phyloP scores from a whole-genome alignment of 1,140 invertebrate genomes.

The Aradophagus sp. region DNA sequence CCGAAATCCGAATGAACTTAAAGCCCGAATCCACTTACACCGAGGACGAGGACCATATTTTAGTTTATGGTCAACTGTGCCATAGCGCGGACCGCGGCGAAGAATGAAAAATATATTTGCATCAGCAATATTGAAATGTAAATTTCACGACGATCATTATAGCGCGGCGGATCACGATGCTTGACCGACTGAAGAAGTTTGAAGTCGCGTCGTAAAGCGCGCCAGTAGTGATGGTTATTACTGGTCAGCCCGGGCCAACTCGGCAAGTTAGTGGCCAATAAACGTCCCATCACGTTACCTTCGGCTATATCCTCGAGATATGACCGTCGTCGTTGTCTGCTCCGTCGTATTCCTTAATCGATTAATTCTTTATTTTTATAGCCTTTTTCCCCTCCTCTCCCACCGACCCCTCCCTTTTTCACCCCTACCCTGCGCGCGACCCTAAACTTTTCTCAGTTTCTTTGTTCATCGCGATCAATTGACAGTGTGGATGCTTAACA shows the following conservation, averaged over 20 bases:
- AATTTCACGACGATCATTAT: constrained; percentile 35
- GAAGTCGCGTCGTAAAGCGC: constrained; percentile 62
- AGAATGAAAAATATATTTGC: constrained; percentile 40
- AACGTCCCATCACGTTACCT: constrained; percentile 62
- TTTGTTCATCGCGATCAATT: no score
- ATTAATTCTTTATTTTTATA: constrained; percentile 62
- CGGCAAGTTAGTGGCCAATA: constrained; percentile 66
- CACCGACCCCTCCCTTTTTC: no score
- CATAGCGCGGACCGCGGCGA: no score
- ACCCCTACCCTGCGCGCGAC: no score
- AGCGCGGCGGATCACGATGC: constrained; percentile 7
- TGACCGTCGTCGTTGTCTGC: constrained; percentile 26
- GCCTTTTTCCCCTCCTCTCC: not conserved
- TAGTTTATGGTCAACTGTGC: no score
- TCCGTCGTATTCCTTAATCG: constrained; percentile 55
- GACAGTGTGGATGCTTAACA: no score
- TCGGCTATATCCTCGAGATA: constrained; percentile 56
- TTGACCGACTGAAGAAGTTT: constrained; percentile 55
- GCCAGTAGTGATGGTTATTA: constrained; percentile 68
- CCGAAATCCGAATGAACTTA: no score
- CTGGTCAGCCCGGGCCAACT: constrained; percentile 51
- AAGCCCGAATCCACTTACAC: no score
- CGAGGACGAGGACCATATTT: no score
- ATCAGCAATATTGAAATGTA: constrained; percentile 51
- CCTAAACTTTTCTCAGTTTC: no score